phyloP scores from a whole-genome alignment of 2,888 invertebrate genomes.

The Pandemis heparana region DNA sequence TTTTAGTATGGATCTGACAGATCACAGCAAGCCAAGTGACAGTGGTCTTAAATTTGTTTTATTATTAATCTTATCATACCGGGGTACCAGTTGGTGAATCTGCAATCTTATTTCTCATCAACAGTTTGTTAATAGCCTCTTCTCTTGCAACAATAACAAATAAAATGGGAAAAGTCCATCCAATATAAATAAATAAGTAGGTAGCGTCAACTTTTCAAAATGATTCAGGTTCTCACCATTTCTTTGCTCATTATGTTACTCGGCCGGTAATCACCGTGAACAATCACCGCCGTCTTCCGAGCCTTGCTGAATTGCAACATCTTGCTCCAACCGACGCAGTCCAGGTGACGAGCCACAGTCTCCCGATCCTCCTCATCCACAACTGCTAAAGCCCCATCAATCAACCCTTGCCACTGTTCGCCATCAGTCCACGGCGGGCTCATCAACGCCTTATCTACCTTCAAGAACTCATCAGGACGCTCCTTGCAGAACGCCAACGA shows the following conservation, averaged over 20 bases:
- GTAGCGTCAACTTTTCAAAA: neutral
- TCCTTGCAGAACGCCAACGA: slow-evolving; percentile 21
- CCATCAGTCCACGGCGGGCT: neutral
- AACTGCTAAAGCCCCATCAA: slow-evolving; percentile 12
- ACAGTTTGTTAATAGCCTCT: no score
- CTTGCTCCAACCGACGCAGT: slow-evolving; percentile 1
- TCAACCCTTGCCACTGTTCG: slow-evolving; percentile 1
- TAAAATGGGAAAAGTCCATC: neutral
- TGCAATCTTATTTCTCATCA: no score
- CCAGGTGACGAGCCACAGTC: neutral
- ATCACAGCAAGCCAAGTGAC: no score
- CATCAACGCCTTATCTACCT: neutral
- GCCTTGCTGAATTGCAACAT: neutral
- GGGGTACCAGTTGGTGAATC: no score
- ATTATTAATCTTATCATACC: no score
- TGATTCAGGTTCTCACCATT: slow-evolving; percentile 16
- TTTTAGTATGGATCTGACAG: no score
- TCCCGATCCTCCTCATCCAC: slow-evolving; percentile 20
- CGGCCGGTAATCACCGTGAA: slow-evolving; percentile 24
- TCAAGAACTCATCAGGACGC: slow-evolving; percentile 12
- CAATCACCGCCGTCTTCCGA: slow-evolving; percentile 12
- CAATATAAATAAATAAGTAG: neutral
- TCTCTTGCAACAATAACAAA: neutral
- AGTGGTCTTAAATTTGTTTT: no score
- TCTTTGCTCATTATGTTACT: slow-evolving; percentile 23